Base-by-base conservation (phyloP, 1,140 invertebrate genomes). In the Lordiphosa mommai region DNA sequence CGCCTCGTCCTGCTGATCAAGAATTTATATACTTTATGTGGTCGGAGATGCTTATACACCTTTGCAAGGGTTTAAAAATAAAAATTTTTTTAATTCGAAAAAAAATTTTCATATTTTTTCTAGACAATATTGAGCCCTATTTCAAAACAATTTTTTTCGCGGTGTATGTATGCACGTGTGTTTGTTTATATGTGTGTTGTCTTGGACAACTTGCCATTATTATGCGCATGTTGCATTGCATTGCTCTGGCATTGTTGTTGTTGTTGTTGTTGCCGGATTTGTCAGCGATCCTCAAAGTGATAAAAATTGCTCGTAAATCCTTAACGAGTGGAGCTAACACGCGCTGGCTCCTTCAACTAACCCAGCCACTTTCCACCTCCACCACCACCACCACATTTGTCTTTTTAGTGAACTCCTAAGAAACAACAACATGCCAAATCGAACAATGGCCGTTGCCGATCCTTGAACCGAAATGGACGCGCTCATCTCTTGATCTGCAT, bases 281-380 rank as follows among this genome's bases (percentile, higher is more conserved):
- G 86, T 88, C 86, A 88, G 74, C 76, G 86, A 88, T 88, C 70
- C 82, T 88, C 71, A 88, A 88, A 88, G 86, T 88, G 86, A 88
- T 88, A 88, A 88, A 88, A 88, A 80, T 88, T 88, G 82, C 86
- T 88, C 86, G 86, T 88, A 88, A 88, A 88, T 88, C 86, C 86
- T 88, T 88, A 88, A 88, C 86, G 86, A 88, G 82, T 86, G 70
- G 72, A 84, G 84, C 77, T 84, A 84, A 84, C 77, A 84, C 77
- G 77, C 77, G 77, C 77, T 84, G 36, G 29, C 47, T 57, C 37
- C 49, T 44, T 13, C 27, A 49, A 37, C 23, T 32, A 20, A 3
- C 34, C 49, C 36, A 34, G 2, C 40, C n/a, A 16, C 4, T 20
- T 47, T 32, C 37, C 10, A 14, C 34, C 10, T 51, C 40, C 8